A percentile compares a stretch with the other conserved stretches of the same genome.
phyloP scores from a whole-genome alignment of 2,797 vertebrate genomes.

The Sebastes reedi region DNA sequence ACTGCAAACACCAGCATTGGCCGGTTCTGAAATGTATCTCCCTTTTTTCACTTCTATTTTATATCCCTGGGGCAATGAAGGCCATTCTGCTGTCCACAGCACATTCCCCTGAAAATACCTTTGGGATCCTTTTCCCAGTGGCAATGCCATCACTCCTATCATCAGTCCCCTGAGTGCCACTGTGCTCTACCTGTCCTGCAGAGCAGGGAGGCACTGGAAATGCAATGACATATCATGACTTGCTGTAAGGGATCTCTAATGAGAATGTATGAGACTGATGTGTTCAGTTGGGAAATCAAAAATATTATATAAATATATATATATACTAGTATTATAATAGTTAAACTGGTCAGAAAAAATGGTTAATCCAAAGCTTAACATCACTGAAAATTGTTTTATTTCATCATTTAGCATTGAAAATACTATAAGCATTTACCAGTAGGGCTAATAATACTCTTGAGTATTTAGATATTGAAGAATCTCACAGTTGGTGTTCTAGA shows the following conservation, averaged over 20 bases:
- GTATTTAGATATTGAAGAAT: neutral
- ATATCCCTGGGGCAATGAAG: slow-evolving; percentile 47
- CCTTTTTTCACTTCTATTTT: slow-evolving; percentile 21
- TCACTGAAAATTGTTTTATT: neutral
- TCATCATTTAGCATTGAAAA: neutral
- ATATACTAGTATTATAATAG: too few relatives aligned
- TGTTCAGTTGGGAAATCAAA: slow-evolving; percentile 1
- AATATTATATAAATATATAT: neutral
- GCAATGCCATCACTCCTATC: slow-evolving; percentile 53
- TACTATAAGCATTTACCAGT: neutral
- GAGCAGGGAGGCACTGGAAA: slow-evolving; percentile 31
- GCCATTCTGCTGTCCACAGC: slow-evolving; percentile 67
- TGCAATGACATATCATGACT: slow-evolving; percentile 28
- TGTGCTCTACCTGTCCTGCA: slow-evolving; percentile 49
- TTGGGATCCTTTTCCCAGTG: slow-evolving; percentile 53
- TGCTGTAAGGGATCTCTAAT: slow-evolving; percentile 16
- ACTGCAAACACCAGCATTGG: slow-evolving; percentile 22
- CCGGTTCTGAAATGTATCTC: slow-evolving; percentile 41
- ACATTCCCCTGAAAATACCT: slow-evolving; percentile 61
- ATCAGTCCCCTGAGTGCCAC: slow-evolving; percentile 56
- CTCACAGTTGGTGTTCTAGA: neutral
- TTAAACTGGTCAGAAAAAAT: neutral
- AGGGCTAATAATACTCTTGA: neutral
- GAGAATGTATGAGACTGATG: slow-evolving; percentile 18
- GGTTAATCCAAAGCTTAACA: neutral